phyloP scores from a whole-genome alignment of 2,888 invertebrate species.

The Lingula anatina region DNA sequence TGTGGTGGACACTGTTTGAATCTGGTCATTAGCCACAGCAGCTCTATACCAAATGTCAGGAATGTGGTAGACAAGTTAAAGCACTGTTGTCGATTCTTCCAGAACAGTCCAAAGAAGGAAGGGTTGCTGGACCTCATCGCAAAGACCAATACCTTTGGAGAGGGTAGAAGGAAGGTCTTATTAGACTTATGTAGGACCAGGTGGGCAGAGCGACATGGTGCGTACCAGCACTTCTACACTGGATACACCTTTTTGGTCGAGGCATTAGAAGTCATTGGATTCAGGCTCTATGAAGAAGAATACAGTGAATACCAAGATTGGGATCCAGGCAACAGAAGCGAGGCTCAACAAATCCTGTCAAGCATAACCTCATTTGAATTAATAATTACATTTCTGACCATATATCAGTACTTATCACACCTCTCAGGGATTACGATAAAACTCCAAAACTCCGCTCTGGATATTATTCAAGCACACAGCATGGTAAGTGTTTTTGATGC shows the following conservation, averaged over 20 bases:
- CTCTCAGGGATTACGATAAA: constrained; percentile 3
- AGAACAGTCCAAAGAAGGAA: constrained; percentile 6
- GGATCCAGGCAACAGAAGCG: background rate
- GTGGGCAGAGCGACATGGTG: constrained; percentile 6
- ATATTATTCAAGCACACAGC: constrained; percentile 2
- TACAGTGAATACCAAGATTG: too few species aligned
- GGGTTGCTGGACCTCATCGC: constrained; percentile 1
- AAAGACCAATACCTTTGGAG: background rate
- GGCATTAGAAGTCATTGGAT: constrained; percentile 7
- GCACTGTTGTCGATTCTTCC: constrained; percentile 5
- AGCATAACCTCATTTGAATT: constrained; percentile 5
- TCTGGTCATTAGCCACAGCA: constrained; percentile 4
- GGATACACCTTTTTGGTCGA: constrained; percentile 5
- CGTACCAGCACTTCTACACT: constrained; percentile 7
- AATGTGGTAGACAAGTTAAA: constrained; percentile 8
- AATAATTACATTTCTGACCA: constrained; percentile 4
- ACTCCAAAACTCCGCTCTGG: constrained; percentile 3
- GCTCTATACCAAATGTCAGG: constrained; percentile 1
- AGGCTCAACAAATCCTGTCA: background rate
- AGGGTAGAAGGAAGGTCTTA: constrained; percentile 4
- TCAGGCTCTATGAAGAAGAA: constrained; percentile 1
- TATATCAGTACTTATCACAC: constrained; percentile 5
- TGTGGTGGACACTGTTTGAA: constrained; percentile 8
- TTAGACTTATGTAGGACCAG: constrained; percentile 9
- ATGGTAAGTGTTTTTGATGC: background rate